These are phyloP conservation scores for Tragelaphus oryx DNA, from an alignment of 2,797 vertebrate genomes.

Conservation along the genomic window DNA sequence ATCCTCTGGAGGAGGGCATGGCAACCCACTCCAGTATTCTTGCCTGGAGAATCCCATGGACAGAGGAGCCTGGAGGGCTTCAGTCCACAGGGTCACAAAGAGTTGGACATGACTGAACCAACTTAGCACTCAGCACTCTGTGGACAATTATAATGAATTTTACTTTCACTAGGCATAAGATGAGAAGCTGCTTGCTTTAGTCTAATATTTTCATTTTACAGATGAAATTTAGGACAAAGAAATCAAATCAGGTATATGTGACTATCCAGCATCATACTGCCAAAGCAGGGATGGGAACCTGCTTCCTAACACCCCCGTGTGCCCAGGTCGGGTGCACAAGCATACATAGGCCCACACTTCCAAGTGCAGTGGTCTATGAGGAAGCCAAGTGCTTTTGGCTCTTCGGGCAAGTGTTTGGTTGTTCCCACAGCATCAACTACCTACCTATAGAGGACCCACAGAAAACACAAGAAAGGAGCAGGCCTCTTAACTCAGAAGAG, in stretches of 20 bases:
- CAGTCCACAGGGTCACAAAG: not conserved
- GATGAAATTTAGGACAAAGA: not conserved
- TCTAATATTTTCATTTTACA: not conserved
- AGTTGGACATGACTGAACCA: not conserved
- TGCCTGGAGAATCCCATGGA: not conserved
- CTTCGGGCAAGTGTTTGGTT: not conserved
- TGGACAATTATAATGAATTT: not conserved
- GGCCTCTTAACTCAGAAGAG: not conserved
- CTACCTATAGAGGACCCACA: not conserved
- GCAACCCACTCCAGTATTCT: not conserved
- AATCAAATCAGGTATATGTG: not conserved
- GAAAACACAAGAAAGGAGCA: not conserved
- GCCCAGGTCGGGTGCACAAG: rapidly evolving
- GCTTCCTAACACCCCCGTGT: not conserved
- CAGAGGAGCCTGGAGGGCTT: not conserved
- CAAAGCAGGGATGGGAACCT: not conserved
- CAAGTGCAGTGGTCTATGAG: not conserved
- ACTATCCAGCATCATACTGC: not conserved
- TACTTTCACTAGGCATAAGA: not conserved
- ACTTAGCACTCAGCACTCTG: not conserved
- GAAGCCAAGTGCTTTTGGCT: not conserved
- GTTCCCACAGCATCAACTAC: too few relatives aligned
- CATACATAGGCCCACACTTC: not conserved
- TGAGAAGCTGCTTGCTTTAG: not conserved
- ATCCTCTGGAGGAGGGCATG: not conserved